Evolutionary conservation across 2,888 invertebrate species (phyloP), one percentile per base, ranked within the genome.

Genomic region (Apamea crenata): DNA sequence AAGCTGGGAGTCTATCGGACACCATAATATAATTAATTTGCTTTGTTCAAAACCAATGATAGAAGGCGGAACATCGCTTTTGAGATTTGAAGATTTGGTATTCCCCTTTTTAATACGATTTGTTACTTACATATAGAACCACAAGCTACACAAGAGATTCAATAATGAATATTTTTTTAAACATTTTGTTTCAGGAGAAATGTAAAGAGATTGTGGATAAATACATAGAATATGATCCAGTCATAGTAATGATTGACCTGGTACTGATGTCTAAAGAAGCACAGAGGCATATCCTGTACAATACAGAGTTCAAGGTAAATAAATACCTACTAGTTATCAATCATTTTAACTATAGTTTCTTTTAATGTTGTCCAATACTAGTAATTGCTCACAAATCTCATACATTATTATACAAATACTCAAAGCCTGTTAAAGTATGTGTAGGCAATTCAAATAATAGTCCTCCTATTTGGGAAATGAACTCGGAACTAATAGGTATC

Each of bases 151-250:
- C 21, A 50, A 25, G 16, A 53, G 32, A 32, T 32, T 25, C 25
- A 70, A 25, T 70, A 50, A 2, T 32, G 7, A 40, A 10, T 12
- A 3, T 14, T 74, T 29, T 75, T 36, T 44, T 8, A 12, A 25
- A 44, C 25, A 29, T 8, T 72, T 81, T 25, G 93, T 95, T 96
- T 95, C 92, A 99, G 99, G 97, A 97, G 18, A 97, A 97, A 84
- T 99, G 99, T 92, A 97, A 97, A 71, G 96, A 97, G 68, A 94
- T 98, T 25, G 98, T 98, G 1, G 99, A 99, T 94, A 99, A 99
- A 93, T 99, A 99, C 92, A 98, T 99, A 81, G 99, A 99, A 95
- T 99, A 98, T 94, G 99, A 99, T 92, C 97, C 98, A n/a, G 98
- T 98, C 0, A 98, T 99, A 86, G 98, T 99, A 0, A 97, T 99